phyloP scores from a whole-genome alignment of 2,113 vertebrate genomes.

The Salminus brasiliensis region DNA sequence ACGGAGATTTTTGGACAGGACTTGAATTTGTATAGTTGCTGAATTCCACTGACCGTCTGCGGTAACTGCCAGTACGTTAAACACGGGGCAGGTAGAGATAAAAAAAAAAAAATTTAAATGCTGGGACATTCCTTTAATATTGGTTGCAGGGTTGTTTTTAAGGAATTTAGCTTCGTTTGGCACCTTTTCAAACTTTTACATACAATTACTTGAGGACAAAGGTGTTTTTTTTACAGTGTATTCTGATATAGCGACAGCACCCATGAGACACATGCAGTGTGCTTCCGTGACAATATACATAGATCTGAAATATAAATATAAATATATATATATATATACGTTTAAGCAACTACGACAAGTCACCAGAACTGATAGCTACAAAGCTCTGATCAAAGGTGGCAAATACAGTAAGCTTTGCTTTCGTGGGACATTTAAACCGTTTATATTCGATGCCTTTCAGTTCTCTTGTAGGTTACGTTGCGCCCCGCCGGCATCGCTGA shows the following conservation, averaged over 20 bases:
- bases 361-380: background rate
- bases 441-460: background rate
- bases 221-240: background rate
- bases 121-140: background rate
- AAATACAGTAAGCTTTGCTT: too few species aligned
- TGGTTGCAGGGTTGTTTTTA: background rate
- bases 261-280: constrained; percentile 2
- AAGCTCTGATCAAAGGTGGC: background rate
- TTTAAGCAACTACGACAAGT: background rate
- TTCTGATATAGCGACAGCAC: background rate
- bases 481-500: too few species aligned
- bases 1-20: too few species aligned
- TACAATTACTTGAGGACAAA: constrained; percentile 9
- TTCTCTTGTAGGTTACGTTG: background rate
- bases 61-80: background rate
- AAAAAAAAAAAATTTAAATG: too few species aligned
- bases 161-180: background rate
- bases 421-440: too few species aligned
- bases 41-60: too few species aligned
- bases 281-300: background rate
- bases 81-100: background rate
- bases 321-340: too few species aligned
- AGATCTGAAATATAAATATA: background rate
- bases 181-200: background rate
- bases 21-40: too few species aligned